Evolutionary conservation across 2,797 vertebrate species (phyloP), one percentile per base, ranked within the genome.

Genomic region (Sebastes diploproa): DNA sequence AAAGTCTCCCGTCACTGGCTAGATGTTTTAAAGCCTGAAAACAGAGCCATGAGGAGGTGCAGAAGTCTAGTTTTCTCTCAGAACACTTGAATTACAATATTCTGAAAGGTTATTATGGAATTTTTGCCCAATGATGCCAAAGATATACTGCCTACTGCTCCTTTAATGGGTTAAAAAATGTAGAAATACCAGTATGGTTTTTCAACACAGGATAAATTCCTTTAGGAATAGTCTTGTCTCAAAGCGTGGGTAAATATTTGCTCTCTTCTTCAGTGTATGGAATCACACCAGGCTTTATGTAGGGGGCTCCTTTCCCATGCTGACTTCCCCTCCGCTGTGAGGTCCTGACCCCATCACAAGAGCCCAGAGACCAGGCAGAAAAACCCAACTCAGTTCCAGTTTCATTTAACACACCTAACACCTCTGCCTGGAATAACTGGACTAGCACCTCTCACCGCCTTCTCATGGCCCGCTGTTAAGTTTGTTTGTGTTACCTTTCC

Each of bases 281-380:
- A 91, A 60, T 89, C 89, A 90, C 83, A 70, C 64, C 58, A 77
- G 75, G 74, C 83, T 86, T 75, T 74, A 74, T 78, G 70, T 80
- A 77, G 78, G 38, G 82, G 74, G 61, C 64, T 85, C 74, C 73
- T 84, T 87, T 79, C 80, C 74, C 71, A 65, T 13, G 56, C 86
- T 74, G 75, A 84, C 88, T 92, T 86, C 84, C 77, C 75, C 70
- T 90, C 72, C 60, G 32, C 69, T 81, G 76, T 64, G 38, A 88
- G 91, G 91, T 94, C 90, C 80, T 93, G 91, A 94, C 91, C 93
- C 88, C 91, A 93, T 92, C 92, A 91, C 88, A 89, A 91, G 85
- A 88, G 82, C 86, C 83, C 73, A 76, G 90, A 89, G 89, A 91
- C 74, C 78, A 77, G 69, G 78, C 71, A 80, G 83, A 89, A 78